phyloP scores from a whole-genome alignment of 2,888 invertebrate genomes.

The Cheilosia variabilis region DNA sequence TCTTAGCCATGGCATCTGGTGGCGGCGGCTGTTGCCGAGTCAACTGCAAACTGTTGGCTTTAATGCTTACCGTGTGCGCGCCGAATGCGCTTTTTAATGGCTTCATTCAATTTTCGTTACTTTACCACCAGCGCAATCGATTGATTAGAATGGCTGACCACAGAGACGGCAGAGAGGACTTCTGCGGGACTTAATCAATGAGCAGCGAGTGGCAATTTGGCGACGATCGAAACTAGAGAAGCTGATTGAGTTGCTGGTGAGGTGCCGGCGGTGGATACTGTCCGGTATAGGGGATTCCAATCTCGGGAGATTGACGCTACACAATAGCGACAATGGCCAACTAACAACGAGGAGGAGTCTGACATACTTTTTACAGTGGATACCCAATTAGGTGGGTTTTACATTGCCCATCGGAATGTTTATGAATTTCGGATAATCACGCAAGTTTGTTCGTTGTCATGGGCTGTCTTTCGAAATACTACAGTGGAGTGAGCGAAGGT shows the following conservation, averaged over 20 bases:
- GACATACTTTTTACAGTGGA: constrained; percentile 47
- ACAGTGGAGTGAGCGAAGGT: background rate
- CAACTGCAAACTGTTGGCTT: constrained; percentile 44
- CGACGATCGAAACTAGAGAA: constrained; percentile 45
- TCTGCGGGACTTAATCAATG: constrained; percentile 56
- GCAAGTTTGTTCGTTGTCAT: constrained; percentile 20
- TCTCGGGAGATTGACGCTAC: constrained; percentile 35
- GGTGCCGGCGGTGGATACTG: background rate
- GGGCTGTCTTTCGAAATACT: background rate
- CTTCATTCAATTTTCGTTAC: constrained; percentile 73
- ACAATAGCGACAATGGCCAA: constrained; percentile 22
- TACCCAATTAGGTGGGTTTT: constrained; percentile 52
- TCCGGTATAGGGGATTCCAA: constrained; percentile 21
- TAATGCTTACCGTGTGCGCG: constrained; percentile 63
- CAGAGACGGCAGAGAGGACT: constrained; percentile 14
- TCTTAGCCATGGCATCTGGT: constrained; percentile 50
- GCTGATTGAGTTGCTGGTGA: constrained; percentile 65
- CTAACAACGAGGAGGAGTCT: constrained; percentile 64
- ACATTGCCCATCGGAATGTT: constrained; percentile 34
- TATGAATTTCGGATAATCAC: constrained; percentile 51
- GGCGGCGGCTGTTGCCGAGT: background rate
- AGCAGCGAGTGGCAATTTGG: constrained; percentile 70
- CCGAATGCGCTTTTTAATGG: constrained; percentile 69
- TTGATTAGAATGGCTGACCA: constrained; percentile 70
- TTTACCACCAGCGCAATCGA: constrained; percentile 54